A percentile compares a stretch with the other conserved stretches of the same genome.
Conservation (phyloP, 2,888 invertebrate species). For the Ceramica pisi region DNA sequence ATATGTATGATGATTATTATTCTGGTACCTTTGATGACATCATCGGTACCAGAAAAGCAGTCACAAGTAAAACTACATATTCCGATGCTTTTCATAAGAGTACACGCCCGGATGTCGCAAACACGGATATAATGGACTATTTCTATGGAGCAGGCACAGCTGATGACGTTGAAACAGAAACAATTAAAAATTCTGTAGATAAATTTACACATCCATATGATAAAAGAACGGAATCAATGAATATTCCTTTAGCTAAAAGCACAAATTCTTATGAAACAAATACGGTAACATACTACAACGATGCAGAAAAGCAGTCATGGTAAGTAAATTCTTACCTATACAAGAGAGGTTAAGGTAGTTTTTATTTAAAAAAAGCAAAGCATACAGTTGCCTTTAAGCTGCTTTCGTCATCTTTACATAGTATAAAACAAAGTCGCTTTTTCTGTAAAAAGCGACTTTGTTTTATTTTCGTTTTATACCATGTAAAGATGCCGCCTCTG, state of each 20-base stretch:
- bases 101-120: constrained; percentile 1
- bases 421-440: too few relatives aligned
- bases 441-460: too few relatives aligned
- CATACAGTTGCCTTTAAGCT: too few relatives aligned
- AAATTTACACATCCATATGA: neutral
- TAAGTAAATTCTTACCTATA: constrained; percentile 22
- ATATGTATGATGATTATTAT: constrained; percentile 3
- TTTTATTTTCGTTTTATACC: too few relatives aligned
- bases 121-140: neutral
- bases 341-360: too few relatives aligned
- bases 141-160: constrained; percentile 12
- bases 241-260: neutral
- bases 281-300: neutral
- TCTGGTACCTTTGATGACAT: neutral
- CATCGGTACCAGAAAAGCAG: neutral
- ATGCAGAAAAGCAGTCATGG: constrained; percentile 10
- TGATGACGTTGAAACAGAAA: neutral
- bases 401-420: too few relatives aligned
- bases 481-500: neutral
- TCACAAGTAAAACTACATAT: neutral
- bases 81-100: neutral
- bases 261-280: constrained; percentile 1
- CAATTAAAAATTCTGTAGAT: neutral
- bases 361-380: too few relatives aligned
- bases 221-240: neutral